A percentile compares a stretch with the other conserved stretches of the same genome.
Conservation (phyloP, 2,113 vertebrate species). For the Aptenodytes forsteri region DNA sequence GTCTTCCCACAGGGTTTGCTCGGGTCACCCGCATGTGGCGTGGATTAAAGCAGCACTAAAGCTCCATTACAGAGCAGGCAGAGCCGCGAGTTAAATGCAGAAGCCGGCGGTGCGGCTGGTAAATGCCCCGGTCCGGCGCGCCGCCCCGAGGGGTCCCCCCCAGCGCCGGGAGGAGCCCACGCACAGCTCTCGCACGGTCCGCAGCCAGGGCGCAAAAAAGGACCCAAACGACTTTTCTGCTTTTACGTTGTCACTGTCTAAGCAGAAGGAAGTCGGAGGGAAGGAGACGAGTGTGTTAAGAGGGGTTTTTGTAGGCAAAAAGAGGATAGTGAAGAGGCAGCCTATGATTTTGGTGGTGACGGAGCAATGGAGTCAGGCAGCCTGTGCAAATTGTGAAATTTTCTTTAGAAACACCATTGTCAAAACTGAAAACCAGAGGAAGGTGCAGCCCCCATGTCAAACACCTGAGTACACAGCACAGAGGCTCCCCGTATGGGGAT, state of each 20-base stretch:
- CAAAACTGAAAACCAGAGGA: background rate
- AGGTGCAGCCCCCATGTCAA: background rate
- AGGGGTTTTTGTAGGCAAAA: background rate
- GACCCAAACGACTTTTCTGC: background rate
- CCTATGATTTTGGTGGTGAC: background rate
- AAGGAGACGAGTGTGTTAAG: background rate
- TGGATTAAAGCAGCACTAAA: slow-evolving; percentile 73
- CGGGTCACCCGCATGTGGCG: slow-evolving; percentile 72
- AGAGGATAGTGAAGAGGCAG: background rate
- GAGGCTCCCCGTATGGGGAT: rapidly evolving
- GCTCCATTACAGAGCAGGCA: slow-evolving; percentile 34
- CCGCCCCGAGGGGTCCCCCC: background rate
- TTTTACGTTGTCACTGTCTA: background rate
- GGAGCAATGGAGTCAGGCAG: background rate
- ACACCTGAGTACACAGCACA: rapidly evolving
- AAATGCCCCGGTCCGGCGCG: background rate
- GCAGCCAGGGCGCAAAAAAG: rapidly evolving
- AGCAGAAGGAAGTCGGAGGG: background rate
- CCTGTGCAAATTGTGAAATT: background rate
- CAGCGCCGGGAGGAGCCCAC: background rate
- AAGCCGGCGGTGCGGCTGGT: background rate
- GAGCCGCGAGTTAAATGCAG: background rate
- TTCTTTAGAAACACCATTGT: background rate
- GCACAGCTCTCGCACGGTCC: rapidly evolving
- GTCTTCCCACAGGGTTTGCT: slow-evolving; percentile 79